Percentiles rank a stretch among this genome's conserved stretches.
phyloP scores from a whole-genome alignment of 2,888 invertebrate species.

The Brassicogethes aeneus region DNA sequence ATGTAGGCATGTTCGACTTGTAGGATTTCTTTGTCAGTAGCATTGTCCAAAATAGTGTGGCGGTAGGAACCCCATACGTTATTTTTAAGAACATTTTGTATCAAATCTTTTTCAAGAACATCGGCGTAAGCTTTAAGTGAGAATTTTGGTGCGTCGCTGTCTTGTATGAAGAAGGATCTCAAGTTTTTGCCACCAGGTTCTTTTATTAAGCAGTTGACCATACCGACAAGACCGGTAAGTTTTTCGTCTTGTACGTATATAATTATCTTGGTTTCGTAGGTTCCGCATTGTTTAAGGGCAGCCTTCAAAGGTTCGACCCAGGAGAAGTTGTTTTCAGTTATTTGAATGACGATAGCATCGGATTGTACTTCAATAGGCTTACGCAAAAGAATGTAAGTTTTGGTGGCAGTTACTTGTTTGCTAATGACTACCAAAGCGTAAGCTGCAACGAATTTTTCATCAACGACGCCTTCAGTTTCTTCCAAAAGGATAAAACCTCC shows the following conservation, averaged over 20 bases:
- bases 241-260: conserved; percentile 62
- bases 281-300: conserved; percentile 57
- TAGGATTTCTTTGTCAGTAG: conserved; percentile 35
- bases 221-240: conserved; percentile 71
- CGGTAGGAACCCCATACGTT: conserved; percentile 83
- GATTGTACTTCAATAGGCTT: conserved; percentile 39
- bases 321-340: conserved; percentile 59
- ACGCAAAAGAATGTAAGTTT: conserved; percentile 59
- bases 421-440: conserved; percentile 48
- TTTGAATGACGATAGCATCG: conserved; percentile 48
- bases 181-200: conserved; percentile 78
- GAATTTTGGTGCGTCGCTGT: conserved; percentile 52
- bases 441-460: conserved; percentile 30
- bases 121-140: conserved; percentile 49
- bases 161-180: conserved; percentile 64
- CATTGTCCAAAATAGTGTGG: conserved; percentile 60
- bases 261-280: conserved; percentile 52
- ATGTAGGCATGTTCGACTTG: conserved; percentile 90
- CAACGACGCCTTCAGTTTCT: conserved; percentile 50
- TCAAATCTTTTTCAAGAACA: conserved; percentile 67
- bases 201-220: conserved; percentile 81
- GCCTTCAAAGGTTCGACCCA: conserved; percentile 80
- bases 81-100: conserved; percentile 75
- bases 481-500: conserved; percentile 67
- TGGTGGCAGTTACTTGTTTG: conserved; percentile 54